Percentiles rank a stretch among this genome's conserved stretches.
These are phyloP conservation scores for Nasonia longicornis DNA, from an alignment of 1,140 invertebrate genomes.

Conservation along the genomic window DNA sequence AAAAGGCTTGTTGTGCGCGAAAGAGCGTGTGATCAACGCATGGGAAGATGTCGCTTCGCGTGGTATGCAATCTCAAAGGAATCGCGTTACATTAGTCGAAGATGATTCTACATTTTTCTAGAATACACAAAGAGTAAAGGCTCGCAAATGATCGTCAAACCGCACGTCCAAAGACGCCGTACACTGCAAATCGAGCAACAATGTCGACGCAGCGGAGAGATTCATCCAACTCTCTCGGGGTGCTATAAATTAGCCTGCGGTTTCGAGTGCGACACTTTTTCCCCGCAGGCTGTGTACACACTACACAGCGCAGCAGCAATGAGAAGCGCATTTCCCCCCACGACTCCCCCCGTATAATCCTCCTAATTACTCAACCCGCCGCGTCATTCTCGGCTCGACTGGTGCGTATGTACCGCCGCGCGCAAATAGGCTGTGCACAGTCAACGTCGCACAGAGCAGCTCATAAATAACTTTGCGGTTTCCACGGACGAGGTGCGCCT, in stretches of 20 bases:
- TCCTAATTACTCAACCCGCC: slow-evolving; percentile 44
- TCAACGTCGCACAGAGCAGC: neutral
- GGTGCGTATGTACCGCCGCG: neutral
- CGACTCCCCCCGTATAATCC: slow-evolving; percentile 27
- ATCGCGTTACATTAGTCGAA: no score
- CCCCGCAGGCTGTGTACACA: slow-evolving; percentile 29
- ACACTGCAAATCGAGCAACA: no score
- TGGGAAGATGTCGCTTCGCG: no score
- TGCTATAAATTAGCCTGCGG: slow-evolving; percentile 55
- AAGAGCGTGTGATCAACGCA: no score
- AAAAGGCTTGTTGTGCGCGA: no score
- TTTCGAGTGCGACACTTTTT: slow-evolving; percentile 53
- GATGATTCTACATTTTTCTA: no score
- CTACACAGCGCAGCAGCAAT: slow-evolving; percentile 34
- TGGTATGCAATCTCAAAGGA: no score
- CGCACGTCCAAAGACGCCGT: no score
- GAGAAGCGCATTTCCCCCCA: slow-evolving; percentile 44
- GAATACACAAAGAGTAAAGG: no score
- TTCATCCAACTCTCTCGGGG: neutral
- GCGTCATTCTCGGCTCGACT: neutral
- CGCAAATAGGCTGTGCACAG: no score
- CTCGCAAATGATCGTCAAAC: no score
- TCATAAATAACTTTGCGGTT: slow-evolving; percentile 26
- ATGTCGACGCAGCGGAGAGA: neutral
- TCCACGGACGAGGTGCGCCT: slow-evolving; percentile 4